phyloP scores from a whole-genome alignment of 2,888 invertebrate genomes.

The Trissolcus japonicus region DNA sequence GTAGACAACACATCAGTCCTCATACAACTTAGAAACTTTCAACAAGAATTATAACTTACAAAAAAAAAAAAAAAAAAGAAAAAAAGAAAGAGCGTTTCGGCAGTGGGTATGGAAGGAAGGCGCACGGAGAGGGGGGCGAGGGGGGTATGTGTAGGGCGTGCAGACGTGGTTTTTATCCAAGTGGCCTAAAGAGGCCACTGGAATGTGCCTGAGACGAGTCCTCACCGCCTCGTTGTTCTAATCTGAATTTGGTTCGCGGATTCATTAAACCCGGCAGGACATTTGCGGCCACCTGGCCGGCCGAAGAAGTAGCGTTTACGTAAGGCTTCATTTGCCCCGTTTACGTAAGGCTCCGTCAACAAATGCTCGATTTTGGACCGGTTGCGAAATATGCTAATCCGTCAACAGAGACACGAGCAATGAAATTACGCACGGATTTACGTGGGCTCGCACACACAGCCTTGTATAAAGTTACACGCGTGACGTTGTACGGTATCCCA shows the following conservation, averaged over 20 bases:
- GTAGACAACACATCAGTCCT: neutral
- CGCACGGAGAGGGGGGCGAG: too few relatives aligned
- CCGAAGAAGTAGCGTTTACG: too few relatives aligned
- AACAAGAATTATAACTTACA: neutral
- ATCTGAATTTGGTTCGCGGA: conserved; percentile 17
- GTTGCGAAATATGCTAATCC: conserved; percentile 21
- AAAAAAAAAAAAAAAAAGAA: neutral
- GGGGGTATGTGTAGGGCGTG: too few relatives aligned
- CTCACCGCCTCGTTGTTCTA: conserved; percentile 10
- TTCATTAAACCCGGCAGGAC: neutral
- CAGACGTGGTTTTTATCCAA: conserved; percentile 40
- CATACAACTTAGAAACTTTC: too few relatives aligned
- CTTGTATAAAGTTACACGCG: conserved; percentile 36
- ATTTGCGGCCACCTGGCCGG: too few relatives aligned
- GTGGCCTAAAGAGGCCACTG: conserved; percentile 38
- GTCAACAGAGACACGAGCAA: conserved; percentile 7
- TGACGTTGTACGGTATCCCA: conserved; percentile 38
- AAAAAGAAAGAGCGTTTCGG: neutral
- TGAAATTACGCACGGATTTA: conserved; percentile 29
- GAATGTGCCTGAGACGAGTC: conserved; percentile 23
- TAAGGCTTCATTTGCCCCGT: too few relatives aligned
- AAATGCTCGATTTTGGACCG: neutral
- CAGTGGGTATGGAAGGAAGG: neutral
- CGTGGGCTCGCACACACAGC: conserved; percentile 23
- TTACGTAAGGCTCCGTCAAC: too few relatives aligned